Evolutionary conservation across 2,797 vertebrate species (phyloP).

Genomic region (Etheostoma nigrum): DNA sequence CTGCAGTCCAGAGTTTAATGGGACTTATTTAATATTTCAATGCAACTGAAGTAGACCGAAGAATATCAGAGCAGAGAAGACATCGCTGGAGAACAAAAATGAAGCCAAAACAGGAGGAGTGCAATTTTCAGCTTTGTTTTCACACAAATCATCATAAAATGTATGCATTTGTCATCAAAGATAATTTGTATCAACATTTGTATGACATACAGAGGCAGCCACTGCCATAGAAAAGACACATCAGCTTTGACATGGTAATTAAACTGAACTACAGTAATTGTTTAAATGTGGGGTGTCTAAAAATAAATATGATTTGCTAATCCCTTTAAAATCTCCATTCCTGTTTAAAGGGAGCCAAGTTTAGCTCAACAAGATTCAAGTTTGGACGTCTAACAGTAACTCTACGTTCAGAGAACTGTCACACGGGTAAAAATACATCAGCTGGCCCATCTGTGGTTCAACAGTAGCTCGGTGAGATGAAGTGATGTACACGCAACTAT

Average conservation of each 20-base stretch:
- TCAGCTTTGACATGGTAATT: conserved; percentile 29
- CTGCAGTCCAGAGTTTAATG: conserved; percentile 47
- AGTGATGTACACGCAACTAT: no score
- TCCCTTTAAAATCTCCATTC: conserved; percentile 57
- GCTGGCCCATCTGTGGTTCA: not conserved
- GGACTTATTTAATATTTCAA: conserved; percentile 59
- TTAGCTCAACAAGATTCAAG: conserved; percentile 40
- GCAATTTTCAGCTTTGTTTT: conserved; percentile 18
- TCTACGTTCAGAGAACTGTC: conserved; percentile 18
- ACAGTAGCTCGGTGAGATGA: no score
- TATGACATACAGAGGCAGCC: not conserved
- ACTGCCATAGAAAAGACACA: conserved; percentile 11
- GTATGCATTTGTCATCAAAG: conserved; percentile 29
- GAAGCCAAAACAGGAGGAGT: conserved; percentile 11
- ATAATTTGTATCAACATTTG: conserved; percentile 33
- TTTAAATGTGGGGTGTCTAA: conserved; percentile 58
- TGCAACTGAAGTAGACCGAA: conserved; percentile 27
- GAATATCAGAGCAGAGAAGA: conserved; percentile 19
- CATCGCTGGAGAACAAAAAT: not conserved
- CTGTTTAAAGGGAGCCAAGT: conserved; percentile 62
- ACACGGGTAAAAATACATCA: conserved; percentile 1
- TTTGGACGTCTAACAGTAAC: conserved; percentile 24
- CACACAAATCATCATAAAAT: conserved; percentile 17
- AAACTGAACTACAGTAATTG: conserved; percentile 51
- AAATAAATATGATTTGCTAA: conserved; percentile 66